phyloP scores from a whole-genome alignment of 2,888 invertebrate genomes.

The Troglohyphantes excavatus region DNA sequence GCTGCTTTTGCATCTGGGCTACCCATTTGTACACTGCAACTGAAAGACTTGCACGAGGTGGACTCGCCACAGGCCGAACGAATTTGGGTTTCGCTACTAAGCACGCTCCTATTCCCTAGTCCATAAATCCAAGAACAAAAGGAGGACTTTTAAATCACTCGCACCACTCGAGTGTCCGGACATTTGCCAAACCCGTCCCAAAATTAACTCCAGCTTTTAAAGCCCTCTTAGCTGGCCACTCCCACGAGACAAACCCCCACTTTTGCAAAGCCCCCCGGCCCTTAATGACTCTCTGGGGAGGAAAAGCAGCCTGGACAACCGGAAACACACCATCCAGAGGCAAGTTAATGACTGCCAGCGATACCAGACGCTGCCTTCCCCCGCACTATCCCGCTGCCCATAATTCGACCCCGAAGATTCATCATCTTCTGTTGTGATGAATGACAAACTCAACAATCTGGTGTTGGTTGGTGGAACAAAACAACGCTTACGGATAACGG shows the following conservation, averaged over 20 bases:
- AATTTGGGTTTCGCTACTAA: too few relatives aligned
- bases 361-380: slow-evolving; percentile 36
- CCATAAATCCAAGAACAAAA: background rate
- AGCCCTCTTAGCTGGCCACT: slow-evolving; percentile 57
- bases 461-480: slow-evolving; percentile 51
- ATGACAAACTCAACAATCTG: slow-evolving; percentile 76
- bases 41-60: too few relatives aligned
- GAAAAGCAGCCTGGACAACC: slow-evolving; percentile 62
- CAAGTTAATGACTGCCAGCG: slow-evolving; percentile 62
- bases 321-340: slow-evolving; percentile 58
- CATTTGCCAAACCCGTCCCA: slow-evolving; percentile 36
- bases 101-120: too few relatives aligned
- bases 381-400: slow-evolving; percentile 27
- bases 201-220: slow-evolving; percentile 69
- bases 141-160: slow-evolving; percentile 49
- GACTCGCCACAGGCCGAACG: too few relatives aligned
- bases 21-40: too few relatives aligned
- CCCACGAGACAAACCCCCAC: slow-evolving; percentile 52
- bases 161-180: slow-evolving; percentile 30
- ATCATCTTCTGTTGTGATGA: slow-evolving; percentile 73
- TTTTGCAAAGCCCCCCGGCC: slow-evolving; percentile 32
- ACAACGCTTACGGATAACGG: slow-evolving; percentile 57
- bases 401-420: slow-evolving; percentile 71
- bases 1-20: too few relatives aligned
- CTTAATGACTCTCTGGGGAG: slow-evolving; percentile 72